Conservation (phyloP, 2,113 vertebrate genomes). For the Chitala chitala region DNA sequence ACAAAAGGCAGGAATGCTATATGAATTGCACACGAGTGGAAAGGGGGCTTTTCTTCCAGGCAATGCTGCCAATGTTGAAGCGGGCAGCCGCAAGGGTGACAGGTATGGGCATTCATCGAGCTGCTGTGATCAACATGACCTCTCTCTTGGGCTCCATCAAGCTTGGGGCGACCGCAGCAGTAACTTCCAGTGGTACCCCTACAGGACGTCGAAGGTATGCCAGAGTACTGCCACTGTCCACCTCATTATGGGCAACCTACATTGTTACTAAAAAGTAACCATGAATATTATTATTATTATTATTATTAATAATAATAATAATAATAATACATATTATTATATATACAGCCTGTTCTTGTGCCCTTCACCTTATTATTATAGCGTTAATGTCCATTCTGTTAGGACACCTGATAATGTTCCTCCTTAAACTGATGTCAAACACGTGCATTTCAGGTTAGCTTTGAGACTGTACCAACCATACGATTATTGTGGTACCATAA, state of each 20-base stretch:
- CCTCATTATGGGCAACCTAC: background rate
- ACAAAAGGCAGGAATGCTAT: background rate
- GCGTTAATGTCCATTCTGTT: no score
- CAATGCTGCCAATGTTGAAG: constrained; percentile 61
- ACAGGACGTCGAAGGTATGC: constrained; percentile 66
- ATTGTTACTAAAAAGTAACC: background rate
- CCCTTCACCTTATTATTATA: no score
- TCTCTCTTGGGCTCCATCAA: constrained; percentile 64
- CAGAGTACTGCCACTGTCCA: background rate
- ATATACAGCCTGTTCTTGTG: no score
- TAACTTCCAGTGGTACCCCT: constrained; percentile 60
- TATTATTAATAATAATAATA: no score
- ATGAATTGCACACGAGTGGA: background rate
- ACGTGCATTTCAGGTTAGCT: no score
- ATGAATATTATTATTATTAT: no score
- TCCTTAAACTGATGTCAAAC: no score
- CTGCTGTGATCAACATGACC: constrained; percentile 64
- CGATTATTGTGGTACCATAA: no score
- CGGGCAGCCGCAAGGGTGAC: constrained; percentile 52
- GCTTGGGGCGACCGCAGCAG: constrained; percentile 52
- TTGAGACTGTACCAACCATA: no score
- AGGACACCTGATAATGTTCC: no score
- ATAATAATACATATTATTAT: no score
- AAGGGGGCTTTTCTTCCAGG: constrained; percentile 40
- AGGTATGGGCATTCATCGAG: constrained; percentile 62